Base-by-base conservation (phyloP, 2,888 invertebrate species). In the Augochlorella aurata region DNA sequence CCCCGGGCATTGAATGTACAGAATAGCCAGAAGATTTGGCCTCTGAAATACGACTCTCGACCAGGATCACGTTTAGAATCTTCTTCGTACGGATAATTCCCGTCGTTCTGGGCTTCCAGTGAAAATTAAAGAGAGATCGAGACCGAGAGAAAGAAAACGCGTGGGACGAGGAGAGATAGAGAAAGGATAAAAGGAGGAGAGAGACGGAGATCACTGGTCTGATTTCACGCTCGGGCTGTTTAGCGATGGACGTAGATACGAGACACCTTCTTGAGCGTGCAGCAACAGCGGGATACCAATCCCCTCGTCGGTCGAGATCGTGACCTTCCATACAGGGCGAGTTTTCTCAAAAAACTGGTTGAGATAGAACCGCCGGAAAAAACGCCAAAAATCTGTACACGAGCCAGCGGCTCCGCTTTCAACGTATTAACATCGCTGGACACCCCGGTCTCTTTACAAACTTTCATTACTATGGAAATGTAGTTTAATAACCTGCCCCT, bases 201-300 rank as follows among this genome's bases (percentile, higher is more conserved):
- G 74, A 70, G 83, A 82, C 77, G 82, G 82, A 87, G 87, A 88
- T 90, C 88, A 88, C 89, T 90, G 89, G 90, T 92, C 91, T 90
- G 92, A 92, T 92, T 92, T 92, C 92, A 92, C 90, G 92, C 90
- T 92, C 89, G 91, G 90, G 89, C 89, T 92, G 92, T 90, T 91
- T 90, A 92, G 90, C 91, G 91, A 92, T 92, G 91, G 91, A 91
- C 91, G 87, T 89, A 90, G 91, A 92, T 91, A 91, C 90, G 90
- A 91, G 90, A 92, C 91, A 92, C 92, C 92, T 91, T 86, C 86
- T 85, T 82, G 87, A 84, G 85, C 88, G 87, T 85, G 84, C 85
- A 85, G 82, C 82, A 86, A 87, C 89, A 88, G 88, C 89, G 86
- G 85, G 89, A 88, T 88, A 87, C 87, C 89, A 84, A 88, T 88